Evolutionary conservation across 1,140 invertebrate genomes (phyloP), one percentile per base, ranked within the genome.

Genomic region (Eubasilissa regina): DNA sequence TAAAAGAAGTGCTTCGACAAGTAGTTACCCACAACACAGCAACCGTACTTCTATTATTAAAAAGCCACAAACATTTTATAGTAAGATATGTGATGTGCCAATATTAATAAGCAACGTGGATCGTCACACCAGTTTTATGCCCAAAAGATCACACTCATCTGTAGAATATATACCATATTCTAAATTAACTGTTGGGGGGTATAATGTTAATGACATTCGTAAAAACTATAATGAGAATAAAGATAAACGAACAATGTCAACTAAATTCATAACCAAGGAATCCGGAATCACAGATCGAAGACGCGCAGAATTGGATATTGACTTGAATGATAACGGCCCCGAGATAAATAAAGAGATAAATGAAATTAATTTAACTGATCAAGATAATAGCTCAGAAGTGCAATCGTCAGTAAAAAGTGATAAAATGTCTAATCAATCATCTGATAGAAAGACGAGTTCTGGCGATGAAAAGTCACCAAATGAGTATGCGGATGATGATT

Each of bases 161-260:
- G 15, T 51, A 12, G 75, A 77, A 70, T 89, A 89, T 80, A 87
- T 89, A 81, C 89, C 89, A 7, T 89, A 89, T 83, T 86, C 87
- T 17, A 85, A 89, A 84, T 81, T 89, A 75, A 89, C 89, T 21
- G 73, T 89, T 75, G 88, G 89, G 21, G 88, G 88, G 25, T 86
- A 86, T 6, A 85, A 81, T 81, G 84, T 86, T 12, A 86, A 86
- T 81, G 87, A 89, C 60, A 81, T 80, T 85, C 87, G 86, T 81
- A 88, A 83, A 83, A 84, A 75, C 15, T 43, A 17, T 9, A 51
- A 8, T 12, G 80, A 84, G 25, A 84, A 51, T 72, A n/a, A 75
- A 53, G 86, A 85, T 75, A 83, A 86, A 78, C 79, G 86, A 43
- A 86, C 85, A 21, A 87, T 85, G 21, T n/a, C 21, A 8, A 88